Conservation (phyloP, 2,113 vertebrate species). For the Nymphicus hollandicus region DNA sequence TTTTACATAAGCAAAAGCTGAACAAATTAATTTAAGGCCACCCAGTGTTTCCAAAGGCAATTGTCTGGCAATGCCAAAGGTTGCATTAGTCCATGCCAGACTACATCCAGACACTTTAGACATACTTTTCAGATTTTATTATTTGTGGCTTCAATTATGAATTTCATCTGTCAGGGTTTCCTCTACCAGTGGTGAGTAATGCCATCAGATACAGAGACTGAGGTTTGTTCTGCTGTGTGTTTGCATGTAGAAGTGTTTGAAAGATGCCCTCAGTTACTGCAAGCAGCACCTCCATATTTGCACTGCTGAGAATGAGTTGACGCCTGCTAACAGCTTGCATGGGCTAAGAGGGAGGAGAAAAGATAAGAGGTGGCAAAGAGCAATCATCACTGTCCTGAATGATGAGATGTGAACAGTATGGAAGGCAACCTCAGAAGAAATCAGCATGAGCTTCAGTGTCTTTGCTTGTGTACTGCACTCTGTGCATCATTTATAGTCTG, state of each 20-base stretch:
- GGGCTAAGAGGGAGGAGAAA: neutral
- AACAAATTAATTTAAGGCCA: neutral
- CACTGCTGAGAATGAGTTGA: neutral
- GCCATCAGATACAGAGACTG: neutral
- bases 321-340: neutral
- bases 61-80: neutral
- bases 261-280: neutral
- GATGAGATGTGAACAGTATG: neutral
- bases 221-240: neutral
- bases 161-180: neutral
- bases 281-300: neutral
- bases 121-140: neutral
- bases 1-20: conserved; percentile 25
- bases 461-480: too few species aligned
- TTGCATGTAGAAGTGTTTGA: neutral
- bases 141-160: conserved; percentile 1
- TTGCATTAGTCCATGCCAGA: conserved; percentile 10
- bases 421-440: neutral
- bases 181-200: neutral
- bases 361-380: neutral
- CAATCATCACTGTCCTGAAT: neutral
- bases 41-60: conserved; percentile 1
- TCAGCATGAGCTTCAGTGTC: neutral
- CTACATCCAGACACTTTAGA: neutral
- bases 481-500: neutral